Conservation (phyloP, 2,797 vertebrate genomes). For the Crypturellus tataupa region DNA sequence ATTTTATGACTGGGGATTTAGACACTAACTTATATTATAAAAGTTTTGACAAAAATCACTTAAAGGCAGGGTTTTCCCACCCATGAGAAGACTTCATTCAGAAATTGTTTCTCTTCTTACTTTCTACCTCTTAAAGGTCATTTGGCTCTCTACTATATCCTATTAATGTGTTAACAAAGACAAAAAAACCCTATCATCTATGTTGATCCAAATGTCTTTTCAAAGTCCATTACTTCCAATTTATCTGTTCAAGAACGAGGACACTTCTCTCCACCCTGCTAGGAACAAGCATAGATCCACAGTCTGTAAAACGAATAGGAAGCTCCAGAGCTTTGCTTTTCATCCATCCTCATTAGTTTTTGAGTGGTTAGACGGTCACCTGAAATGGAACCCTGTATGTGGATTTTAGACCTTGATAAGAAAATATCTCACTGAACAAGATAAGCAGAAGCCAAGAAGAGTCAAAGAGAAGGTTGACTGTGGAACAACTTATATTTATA, state of each 20-base stretch:
- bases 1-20: neutral
- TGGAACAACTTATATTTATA: neutral
- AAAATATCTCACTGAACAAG: neutral
- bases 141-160: neutral
- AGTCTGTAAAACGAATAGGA: neutral
- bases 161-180: neutral
- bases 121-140: conserved; percentile 3
- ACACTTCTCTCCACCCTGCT: conserved; percentile 1
- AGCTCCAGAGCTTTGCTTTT: conserved; percentile 2
- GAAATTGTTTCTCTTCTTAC: neutral
- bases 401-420: conserved; percentile 19
- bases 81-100: neutral
- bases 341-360: conserved; percentile 43
- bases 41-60: neutral
- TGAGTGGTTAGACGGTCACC: conserved; percentile 41
- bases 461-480: neutral
- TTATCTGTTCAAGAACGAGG: neutral
- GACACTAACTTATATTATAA: neutral
- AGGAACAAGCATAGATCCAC: neutral
- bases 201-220: conserved; percentile 6
- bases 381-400: neutral
- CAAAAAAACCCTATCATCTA: neutral
- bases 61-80: neutral
- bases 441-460: neutral
- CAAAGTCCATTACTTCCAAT: conserved; percentile 32